Evolutionary conservation across 2,113 vertebrate species (phyloP).

Genomic region (Xyrauchen texanus): DNA sequence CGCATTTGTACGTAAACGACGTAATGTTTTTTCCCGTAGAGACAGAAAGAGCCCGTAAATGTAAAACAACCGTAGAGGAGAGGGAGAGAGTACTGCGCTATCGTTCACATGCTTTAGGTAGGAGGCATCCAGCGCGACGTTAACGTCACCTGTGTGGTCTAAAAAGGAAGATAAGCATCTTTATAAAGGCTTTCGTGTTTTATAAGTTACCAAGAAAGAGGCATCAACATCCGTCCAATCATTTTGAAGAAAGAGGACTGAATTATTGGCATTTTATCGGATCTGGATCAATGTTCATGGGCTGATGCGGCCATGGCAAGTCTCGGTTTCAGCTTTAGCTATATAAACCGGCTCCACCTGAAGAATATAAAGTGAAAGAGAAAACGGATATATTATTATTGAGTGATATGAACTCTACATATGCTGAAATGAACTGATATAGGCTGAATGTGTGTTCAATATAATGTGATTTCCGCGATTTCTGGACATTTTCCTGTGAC

Average conservation of each 20-base stretch:
- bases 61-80: background rate
- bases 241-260: background rate
- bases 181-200: background rate
- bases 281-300: background rate
- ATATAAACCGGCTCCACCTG: background rate
- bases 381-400: background rate
- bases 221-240: background rate
- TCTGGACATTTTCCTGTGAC: background rate
- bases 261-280: conserved; percentile 1
- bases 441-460: background rate
- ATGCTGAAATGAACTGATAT: background rate
- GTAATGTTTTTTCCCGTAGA: background rate
- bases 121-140: background rate
- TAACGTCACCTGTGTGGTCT: background rate
- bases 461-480: conserved; percentile 21
- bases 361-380: conserved; percentile 5
- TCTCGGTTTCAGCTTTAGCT: conserved; percentile 21
- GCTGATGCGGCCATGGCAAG: conserved; percentile 21
- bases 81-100: background rate
- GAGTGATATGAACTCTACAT: too few species aligned
- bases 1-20: background rate
- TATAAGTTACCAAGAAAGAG: background rate
- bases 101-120: background rate
- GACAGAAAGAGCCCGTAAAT: background rate
- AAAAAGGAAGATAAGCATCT: background rate